Evolutionary conservation across 2,888 invertebrate species (phyloP).

Genomic region (Siphlonurus alternatus): DNA sequence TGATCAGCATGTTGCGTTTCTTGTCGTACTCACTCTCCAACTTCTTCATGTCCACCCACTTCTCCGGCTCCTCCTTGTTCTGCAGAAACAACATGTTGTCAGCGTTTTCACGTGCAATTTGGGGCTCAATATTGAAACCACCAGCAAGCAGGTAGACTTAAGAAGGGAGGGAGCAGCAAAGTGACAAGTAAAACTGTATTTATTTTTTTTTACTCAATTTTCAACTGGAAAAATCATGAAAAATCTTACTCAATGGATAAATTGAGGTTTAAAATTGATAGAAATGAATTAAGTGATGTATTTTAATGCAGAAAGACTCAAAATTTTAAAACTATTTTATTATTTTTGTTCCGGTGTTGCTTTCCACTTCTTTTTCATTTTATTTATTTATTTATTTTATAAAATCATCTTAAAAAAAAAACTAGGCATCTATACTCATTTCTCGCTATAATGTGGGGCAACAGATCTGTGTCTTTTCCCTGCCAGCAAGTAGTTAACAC

Average conservation of each 20-base stretch:
- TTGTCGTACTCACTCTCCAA: constrained; percentile 88
- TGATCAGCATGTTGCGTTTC: constrained; percentile 66
- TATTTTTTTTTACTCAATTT: neutral
- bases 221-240: no score
- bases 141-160: neutral
- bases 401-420: neutral
- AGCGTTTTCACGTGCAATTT: neutral
- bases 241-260: no score
- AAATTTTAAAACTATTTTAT: no score
- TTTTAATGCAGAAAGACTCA: no score
- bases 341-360: no score
- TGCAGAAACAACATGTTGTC: constrained; percentile 29
- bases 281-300: no score
- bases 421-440: no score
- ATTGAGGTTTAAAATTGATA: no score
- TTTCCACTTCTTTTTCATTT: neutral
- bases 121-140: neutral
- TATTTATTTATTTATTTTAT: neutral
- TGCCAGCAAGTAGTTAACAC: no score
- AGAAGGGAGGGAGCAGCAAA: neutral
- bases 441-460: no score
- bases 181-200: neutral
- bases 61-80: constrained; percentile 93
- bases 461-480: no score
- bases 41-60: constrained; percentile 78